phyloP scores from a whole-genome alignment of 2,888 invertebrate genomes.

The Helleia helle region DNA sequence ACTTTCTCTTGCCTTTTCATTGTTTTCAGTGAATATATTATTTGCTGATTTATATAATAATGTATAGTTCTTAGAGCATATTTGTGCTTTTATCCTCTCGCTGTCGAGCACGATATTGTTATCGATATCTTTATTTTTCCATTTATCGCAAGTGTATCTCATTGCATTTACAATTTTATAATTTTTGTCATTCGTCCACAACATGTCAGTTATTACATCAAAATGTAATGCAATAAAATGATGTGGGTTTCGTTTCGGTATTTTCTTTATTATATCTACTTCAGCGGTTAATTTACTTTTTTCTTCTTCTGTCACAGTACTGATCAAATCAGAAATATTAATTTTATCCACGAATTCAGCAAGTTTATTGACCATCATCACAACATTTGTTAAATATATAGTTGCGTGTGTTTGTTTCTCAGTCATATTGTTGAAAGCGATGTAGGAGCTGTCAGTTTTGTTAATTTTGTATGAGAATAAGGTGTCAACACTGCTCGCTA shows the following conservation, averaged over 20 bases:
- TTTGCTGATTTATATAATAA: slow-evolving; percentile 34
- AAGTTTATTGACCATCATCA: slow-evolving; percentile 43
- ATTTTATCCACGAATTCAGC: slow-evolving; percentile 30
- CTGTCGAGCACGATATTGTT: slow-evolving; percentile 40
- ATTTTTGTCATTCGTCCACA: slow-evolving; percentile 35
- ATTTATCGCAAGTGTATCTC: slow-evolving; percentile 34
- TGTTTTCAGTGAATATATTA: slow-evolving; percentile 30
- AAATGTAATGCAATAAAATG: slow-evolving; percentile 49
- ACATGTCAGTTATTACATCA: slow-evolving; percentile 45
- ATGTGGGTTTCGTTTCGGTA: slow-evolving; percentile 43
- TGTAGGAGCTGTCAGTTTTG: slow-evolving; percentile 34
- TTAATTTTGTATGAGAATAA: slow-evolving; percentile 42
- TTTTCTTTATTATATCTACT: slow-evolving; percentile 33
- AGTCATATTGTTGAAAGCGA: slow-evolving; percentile 39
- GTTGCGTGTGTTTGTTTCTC: slow-evolving; percentile 40
- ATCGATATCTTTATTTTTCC: slow-evolving; percentile 33
- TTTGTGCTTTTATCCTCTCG: slow-evolving; percentile 35
- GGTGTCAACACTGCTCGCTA: slow-evolving; percentile 35
- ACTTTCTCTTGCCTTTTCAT: slow-evolving; percentile 30
- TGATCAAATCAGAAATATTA: slow-evolving; percentile 15
- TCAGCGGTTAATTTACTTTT: slow-evolving; percentile 31
- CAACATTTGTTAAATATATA: slow-evolving; percentile 47
- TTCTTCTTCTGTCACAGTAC: slow-evolving; percentile 28
- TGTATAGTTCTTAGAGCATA: slow-evolving; percentile 46
- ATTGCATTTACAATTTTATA: slow-evolving; percentile 38